These are phyloP conservation scores for Drosophila neonasuta DNA, from an alignment of 2,888 invertebrate genomes.

Conservation along the genomic window DNA sequence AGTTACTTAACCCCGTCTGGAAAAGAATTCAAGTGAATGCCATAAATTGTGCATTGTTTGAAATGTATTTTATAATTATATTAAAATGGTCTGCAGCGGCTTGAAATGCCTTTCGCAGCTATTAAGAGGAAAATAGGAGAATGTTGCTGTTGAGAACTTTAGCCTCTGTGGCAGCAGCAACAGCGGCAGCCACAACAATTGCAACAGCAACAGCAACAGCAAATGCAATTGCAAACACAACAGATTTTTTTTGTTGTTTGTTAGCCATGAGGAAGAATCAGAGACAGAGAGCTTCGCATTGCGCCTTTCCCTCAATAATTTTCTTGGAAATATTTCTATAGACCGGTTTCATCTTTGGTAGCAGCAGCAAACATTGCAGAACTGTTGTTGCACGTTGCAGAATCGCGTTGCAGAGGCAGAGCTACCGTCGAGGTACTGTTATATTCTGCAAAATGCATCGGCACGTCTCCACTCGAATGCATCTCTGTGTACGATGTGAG, in stretches of 20 bases:
- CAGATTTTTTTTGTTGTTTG: constrained; percentile 26
- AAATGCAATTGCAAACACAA: constrained; percentile 42
- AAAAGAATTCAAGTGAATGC: constrained; percentile 16
- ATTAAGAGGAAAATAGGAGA: constrained; percentile 49
- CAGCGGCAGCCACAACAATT: constrained; percentile 1
- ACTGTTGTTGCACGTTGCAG: constrained; percentile 47
- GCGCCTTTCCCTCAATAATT: constrained; percentile 80
- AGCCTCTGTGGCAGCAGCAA: constrained; percentile 18
- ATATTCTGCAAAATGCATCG: constrained; percentile 71
- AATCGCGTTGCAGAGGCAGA: constrained; percentile 50
- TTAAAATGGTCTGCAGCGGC: constrained; percentile 27
- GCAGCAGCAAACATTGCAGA: constrained; percentile 35
- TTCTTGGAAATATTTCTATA: constrained; percentile 77
- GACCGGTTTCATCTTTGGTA: constrained; percentile 72
- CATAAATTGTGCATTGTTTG: constrained; percentile 20
- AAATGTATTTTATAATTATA: constrained; percentile 26
- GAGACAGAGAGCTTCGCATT: constrained; percentile 28
- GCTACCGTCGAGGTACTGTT: constrained; percentile 71
- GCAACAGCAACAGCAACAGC: constrained; percentile 33
- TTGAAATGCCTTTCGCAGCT: constrained; percentile 39
- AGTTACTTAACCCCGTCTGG: constrained; percentile 3
- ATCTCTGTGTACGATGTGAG: constrained; percentile 26
- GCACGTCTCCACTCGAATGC: constrained; percentile 47
- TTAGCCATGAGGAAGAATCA: constrained; percentile 9
- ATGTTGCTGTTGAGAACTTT: constrained; percentile 52